A percentile compares a stretch with the other conserved stretches of the same genome.
Conservation (phyloP, 2,888 invertebrate genomes). For the Tortrix viridana region DNA sequence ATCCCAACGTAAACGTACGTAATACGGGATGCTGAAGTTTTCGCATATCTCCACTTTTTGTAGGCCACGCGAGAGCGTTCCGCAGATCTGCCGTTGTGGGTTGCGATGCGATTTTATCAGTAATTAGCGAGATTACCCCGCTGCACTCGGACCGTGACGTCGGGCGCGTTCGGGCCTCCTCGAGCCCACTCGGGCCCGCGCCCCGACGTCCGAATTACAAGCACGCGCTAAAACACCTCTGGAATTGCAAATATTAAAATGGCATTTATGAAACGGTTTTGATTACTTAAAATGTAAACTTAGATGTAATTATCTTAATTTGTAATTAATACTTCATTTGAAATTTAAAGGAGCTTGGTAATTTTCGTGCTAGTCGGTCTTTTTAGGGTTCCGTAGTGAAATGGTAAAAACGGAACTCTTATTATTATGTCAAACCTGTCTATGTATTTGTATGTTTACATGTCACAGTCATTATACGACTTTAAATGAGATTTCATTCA, state of each 20-base stretch:
- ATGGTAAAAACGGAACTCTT: no score
- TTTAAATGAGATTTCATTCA: no score
- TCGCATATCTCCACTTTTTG: constrained; percentile 54
- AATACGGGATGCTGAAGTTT: constrained; percentile 53
- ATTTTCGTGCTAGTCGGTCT: constrained; percentile 6
- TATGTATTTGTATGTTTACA: no score
- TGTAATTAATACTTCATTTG: constrained; percentile 38
- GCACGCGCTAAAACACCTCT: constrained; percentile 50
- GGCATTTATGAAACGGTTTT: constrained; percentile 35
- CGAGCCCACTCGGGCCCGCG: constrained; percentile 14
- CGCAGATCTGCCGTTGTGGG: constrained; percentile 56
- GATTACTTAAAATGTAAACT: constrained; percentile 34
- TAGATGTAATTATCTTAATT: constrained; percentile 37
- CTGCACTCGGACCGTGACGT: constrained; percentile 55
- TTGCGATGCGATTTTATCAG: constrained; percentile 68
- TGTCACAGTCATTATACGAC: no score
- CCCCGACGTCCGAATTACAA: constrained; percentile 50
- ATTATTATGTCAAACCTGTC: no score
- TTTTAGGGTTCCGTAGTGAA: neutral
- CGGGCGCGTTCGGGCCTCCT: constrained; percentile 34
- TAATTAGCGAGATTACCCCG: constrained; percentile 64
- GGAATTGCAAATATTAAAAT: constrained; percentile 43
- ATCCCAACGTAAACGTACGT: neutral
- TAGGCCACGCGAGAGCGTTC: constrained; percentile 61
- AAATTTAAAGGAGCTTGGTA: constrained; percentile 33